Evolutionary conservation across 37 sponge, comb jelly and placozoan genomes (phyloP), one percentile per base, ranked within the genome.

Genomic region (Chondrilla cf. caribensis): DNA sequence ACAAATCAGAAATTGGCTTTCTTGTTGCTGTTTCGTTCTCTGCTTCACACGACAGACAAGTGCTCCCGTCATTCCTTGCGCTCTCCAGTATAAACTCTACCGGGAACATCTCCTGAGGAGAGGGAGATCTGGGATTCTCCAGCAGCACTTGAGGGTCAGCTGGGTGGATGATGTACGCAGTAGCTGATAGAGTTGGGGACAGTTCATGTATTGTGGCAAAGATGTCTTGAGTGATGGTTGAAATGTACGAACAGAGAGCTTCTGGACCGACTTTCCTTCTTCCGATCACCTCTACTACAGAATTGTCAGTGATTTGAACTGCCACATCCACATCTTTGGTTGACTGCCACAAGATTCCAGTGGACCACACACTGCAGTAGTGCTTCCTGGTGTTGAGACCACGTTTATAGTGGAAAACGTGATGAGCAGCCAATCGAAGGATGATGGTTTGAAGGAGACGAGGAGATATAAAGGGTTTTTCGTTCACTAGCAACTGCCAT

Each of bases 301-400:
- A 21, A 43, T 73, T 73, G 43, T 73, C 41, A 6, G n/a, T 43
- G 43, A 73, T 39, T 19, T 73, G 41, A 37, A 73, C 76, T 24
- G 25, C 41, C 25, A 73, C 76, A 73, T 73, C 76, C 2, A 40
- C 41, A 62, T 28, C 64, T 4, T 21, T 39, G 8, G 43, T 39
- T 8, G 38, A 36, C 43, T 6, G 76, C 76, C 76, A 73, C 15
- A 37, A n/a, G 36, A 73, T 73, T n/a, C 76, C 76, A 42, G 36
- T 73, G 42, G 42, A 73, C 76, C 76, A 73, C 40, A 73, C 22
- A 2, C 41, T 73, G 25, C 76, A 73, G 43, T 37, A 73, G 43
- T 73, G 76, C 44, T 73, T 19, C 24, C 76, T 39, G 24, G 17
- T 24, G 15, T 4, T 2, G 8, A n/a, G 1, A 2, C 25, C 43